These are phyloP conservation scores for Microplitis deprimator DNA, from an alignment of 2,888 invertebrate genomes.

Conservation along the genomic window DNA sequence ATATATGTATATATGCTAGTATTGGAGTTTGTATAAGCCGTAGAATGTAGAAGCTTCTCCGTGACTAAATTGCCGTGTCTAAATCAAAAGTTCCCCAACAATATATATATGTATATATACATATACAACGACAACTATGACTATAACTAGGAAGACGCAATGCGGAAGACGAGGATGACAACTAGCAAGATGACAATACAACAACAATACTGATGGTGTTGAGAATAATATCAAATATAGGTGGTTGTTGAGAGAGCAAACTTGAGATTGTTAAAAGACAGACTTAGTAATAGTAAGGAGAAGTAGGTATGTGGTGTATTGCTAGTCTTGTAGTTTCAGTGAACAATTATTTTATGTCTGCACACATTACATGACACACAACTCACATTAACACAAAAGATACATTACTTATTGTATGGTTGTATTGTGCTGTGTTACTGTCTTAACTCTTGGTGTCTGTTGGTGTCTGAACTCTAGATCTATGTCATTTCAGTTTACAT, in stretches of 20 bases:
- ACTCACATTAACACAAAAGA: too few species aligned
- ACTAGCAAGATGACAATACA: neutral
- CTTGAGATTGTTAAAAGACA: conserved; percentile 26
- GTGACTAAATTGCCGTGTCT: conserved; percentile 67
- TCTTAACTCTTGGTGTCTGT: too few species aligned
- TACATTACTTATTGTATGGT: too few species aligned
- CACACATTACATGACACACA: too few species aligned
- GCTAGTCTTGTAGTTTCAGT: too few species aligned
- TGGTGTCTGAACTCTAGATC: too few species aligned
- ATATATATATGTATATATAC: neutral
- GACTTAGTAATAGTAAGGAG: conserved; percentile 21
- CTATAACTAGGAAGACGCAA: conserved; percentile 44
- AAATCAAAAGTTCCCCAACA: conserved; percentile 55
- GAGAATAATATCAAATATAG: conserved; percentile 62
- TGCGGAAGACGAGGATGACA: conserved; percentile 3
- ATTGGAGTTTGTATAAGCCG: conserved; percentile 55
- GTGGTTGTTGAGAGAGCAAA: conserved; percentile 36
- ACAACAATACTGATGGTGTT: conserved; percentile 41
- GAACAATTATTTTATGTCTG: too few species aligned
- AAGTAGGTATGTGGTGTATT: neutral
- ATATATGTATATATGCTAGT: conserved; percentile 45
- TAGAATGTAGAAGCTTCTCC: conserved; percentile 52
- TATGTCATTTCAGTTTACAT: conserved; percentile 55
- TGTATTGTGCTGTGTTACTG: too few species aligned
- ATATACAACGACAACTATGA: conserved; percentile 37